These are phyloP conservation scores for Cheilinus undulatus DNA, from an alignment of 2,113 vertebrate species.

Conservation along the genomic window DNA sequence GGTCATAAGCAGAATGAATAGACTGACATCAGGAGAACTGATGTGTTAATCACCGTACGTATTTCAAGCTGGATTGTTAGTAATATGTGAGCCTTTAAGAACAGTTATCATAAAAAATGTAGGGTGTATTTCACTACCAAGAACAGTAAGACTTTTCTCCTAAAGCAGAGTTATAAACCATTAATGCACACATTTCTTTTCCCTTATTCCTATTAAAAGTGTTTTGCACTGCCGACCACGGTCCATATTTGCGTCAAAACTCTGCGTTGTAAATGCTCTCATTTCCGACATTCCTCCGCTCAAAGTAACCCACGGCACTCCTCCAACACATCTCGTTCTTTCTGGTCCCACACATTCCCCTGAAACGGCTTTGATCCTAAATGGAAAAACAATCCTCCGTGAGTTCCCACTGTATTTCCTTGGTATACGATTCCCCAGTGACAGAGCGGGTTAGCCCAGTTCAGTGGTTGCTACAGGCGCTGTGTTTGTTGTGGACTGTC, in stretches of 20 bases:
- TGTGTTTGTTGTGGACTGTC: slow-evolving; percentile 22
- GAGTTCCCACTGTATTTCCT: slow-evolving; percentile 43
- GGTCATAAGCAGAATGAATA: no score
- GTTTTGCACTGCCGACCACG: not conserved
- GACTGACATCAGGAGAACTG: not conserved
- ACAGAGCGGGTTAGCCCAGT: slow-evolving; percentile 37
- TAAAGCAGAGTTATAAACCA: not conserved
- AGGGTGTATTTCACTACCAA: not conserved
- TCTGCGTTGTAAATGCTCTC: slow-evolving; percentile 4
- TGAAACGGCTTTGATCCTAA: slow-evolving; percentile 54
- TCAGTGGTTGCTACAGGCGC: slow-evolving; percentile 14
- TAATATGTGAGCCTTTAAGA: no score
- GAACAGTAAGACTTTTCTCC: not conserved
- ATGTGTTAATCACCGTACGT: not conserved
- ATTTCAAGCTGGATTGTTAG: not conserved
- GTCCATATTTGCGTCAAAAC: not conserved
- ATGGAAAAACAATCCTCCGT: slow-evolving; percentile 42
- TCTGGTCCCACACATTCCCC: slow-evolving; percentile 36
- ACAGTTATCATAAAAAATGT: no score
- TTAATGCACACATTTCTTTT: not conserved
- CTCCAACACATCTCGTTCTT: slow-evolving; percentile 8
- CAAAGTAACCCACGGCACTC: not conserved
- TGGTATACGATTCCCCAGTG: slow-evolving; percentile 45
- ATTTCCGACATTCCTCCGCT: not conserved
- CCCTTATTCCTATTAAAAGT: not conserved